phyloP scores from a whole-genome alignment of 2,888 invertebrate genomes.

The Parnassius glacialis region DNA sequence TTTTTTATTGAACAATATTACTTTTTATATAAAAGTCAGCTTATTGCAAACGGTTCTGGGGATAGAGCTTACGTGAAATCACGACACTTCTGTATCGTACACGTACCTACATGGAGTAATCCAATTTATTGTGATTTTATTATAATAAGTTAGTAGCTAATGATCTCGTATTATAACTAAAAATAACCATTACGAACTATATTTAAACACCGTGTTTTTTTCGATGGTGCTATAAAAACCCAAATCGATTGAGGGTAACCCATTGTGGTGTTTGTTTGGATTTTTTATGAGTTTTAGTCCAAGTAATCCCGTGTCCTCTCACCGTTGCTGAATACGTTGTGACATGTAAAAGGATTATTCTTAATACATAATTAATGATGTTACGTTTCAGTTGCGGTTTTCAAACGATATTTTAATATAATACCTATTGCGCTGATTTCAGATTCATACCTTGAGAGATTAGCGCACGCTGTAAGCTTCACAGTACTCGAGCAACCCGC shows the following conservation, averaged over 20 bases:
- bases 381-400: slow-evolving; percentile 45
- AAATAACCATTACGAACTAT: background rate
- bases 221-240: slow-evolving; percentile 39
- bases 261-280: slow-evolving; percentile 69
- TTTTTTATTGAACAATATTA: too few species aligned
- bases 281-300: slow-evolving; percentile 70
- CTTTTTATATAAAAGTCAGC: too few species aligned
- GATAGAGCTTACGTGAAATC: too few species aligned
- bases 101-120: too few species aligned
- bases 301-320: slow-evolving; percentile 76
- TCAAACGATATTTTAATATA: slow-evolving; percentile 3
- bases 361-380: slow-evolving; percentile 79
- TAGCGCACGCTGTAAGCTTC: too few species aligned
- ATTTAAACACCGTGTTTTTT: slow-evolving; percentile 24
- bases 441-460: too few species aligned
- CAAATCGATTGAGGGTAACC: slow-evolving; percentile 54
- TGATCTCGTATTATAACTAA: background rate
- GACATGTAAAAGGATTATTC: slow-evolving; percentile 77
- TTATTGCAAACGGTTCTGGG: too few species aligned
- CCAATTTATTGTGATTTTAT: too few species aligned
- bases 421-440: too few species aligned
- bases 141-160: too few species aligned
- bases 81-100: too few species aligned
- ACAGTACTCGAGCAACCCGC: too few species aligned
- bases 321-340: slow-evolving; percentile 62